Base-by-base conservation (phyloP, 2,888 invertebrate genomes). In the Thymelicus lineola region DNA sequence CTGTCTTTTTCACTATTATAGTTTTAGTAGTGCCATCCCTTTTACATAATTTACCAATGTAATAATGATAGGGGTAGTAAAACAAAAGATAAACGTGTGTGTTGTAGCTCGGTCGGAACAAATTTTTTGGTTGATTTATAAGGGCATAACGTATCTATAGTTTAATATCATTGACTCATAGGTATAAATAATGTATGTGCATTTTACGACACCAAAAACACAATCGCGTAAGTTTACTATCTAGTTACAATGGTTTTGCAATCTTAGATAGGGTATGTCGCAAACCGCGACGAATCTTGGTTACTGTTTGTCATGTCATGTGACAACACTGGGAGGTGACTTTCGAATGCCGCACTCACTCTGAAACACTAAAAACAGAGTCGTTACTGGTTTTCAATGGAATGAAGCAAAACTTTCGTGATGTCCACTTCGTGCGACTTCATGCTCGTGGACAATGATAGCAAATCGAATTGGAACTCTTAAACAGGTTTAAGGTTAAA, bases 271-370 rank as follows among this genome's bases (percentile, higher is more conserved):
- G 73, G 48, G 62, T 72, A 74, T 90, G 87, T 84, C 83, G 87
- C 80, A 87, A 88, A 85, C 84, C 82, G 79, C 75, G 76, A 77
- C 85, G 79, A 86, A 87, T 88, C 81, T 80, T 75, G 77, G 77
- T 79, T 78, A 87, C 88, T 89, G 88, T 90, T 85, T 86, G 84
- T 80, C 80, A 80, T 86, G 84, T 80, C 80, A 80, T 77, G 76
- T 82, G 82, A 81, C 84, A 82, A 80, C 82, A 82, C 79, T 79
- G 48, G 55, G 62, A 69, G 62, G 68, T 35, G 53, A 70, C 70
- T 70, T 64, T 70, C 70, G 70, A 70, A 70, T 70, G 63, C 57
- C 38, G 46, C 62, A 63, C 68, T 67, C 60, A 61, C 42, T 46
- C 12, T 7, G 46, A 48, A 45, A 57, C 62, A 61, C 45, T 17